Base-by-base conservation (phyloP, 2,888 invertebrate species). In the Neoaliturus tenellus region DNA sequence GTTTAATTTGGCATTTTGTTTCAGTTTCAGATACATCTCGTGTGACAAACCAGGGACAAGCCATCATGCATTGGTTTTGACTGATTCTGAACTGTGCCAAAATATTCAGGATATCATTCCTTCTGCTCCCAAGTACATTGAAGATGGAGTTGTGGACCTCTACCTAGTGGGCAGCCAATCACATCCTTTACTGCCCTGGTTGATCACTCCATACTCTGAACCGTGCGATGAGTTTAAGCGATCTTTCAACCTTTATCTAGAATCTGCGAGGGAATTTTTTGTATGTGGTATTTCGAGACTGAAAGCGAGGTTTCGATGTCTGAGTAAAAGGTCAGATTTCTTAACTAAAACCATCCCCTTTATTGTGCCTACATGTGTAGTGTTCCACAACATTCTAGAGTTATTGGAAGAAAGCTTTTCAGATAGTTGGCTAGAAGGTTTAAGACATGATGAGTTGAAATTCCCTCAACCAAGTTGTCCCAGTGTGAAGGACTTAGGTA, bases 211-310 rank as follows among this genome's bases (percentile, higher is more conserved):
- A 2, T 28, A 62, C 14, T 6, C 62, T 1, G 62, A 62, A 28
- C 62, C 62, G 0, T 62, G 62, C 14, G 62, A 62, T n/a, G 62
- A 62, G 28, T 62, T 28, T 14, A 62, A 28, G 20, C 28, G 31
- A 17, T 62, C 62, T 12, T 62, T 62, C 28, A 62, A 62, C 62
- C 62, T 62, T n/a, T 62, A 62, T 31, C 31, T 62, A 12, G 62
- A 62, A 5, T 62, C 62, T n/a, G 62, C 62, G 4, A 62, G 62
- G 31, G 62, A 62, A 62, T 28, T 28, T 5, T 14, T 31, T 8
- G 62, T 28, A 12, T 62, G 62, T n/a, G 28, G 62, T 4, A 28
- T 62, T 28, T 28, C 28, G 31, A 28, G 62, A 31, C 62, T 62
- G 3, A 62, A 62, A 28, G 62, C 28, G 14, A 62, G 62, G 31